A percentile compares a stretch with the other conserved stretches of the same genome.
Conservation (phyloP, 2,113 vertebrate species). For the Sapayoa aenigma region DNA sequence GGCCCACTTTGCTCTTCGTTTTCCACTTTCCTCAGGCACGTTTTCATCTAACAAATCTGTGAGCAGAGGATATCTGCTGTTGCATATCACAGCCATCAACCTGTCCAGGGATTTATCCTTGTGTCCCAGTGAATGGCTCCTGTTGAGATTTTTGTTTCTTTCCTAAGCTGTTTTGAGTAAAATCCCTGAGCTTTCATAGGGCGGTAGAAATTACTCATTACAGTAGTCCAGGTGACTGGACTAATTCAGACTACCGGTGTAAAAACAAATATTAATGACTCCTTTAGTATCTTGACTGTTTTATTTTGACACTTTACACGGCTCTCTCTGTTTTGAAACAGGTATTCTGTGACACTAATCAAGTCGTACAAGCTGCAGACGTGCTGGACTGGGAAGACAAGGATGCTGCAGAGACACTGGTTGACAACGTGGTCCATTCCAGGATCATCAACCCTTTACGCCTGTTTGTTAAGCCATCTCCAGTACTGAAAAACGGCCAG, state of each 20-base stretch:
- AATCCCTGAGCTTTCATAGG: neutral
- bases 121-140: neutral
- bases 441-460: constrained; percentile 89
- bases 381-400: constrained; percentile 88
- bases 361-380: constrained; percentile 71
- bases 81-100: neutral
- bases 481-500: constrained; percentile 83
- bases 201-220: neutral
- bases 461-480: constrained; percentile 88
- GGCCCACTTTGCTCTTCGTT: neutral
- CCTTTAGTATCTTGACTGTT: neutral
- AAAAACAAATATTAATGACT: neutral
- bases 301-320: neutral
- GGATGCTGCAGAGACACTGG: constrained; percentile 78
- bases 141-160: neutral
- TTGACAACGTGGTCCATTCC: constrained; percentile 81
- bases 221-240: neutral
- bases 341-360: constrained; percentile 83
- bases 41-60: neutral
- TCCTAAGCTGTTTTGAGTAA: neutral
- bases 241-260: neutral
- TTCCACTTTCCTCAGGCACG: neutral
- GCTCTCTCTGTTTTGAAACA: constrained; percentile 60
- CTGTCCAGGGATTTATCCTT: neutral
- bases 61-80: neutral